These are phyloP conservation scores for Caenorhabditis remanei DNA, from an alignment of 1,140 invertebrate genomes.

Conservation along the genomic window DNA sequence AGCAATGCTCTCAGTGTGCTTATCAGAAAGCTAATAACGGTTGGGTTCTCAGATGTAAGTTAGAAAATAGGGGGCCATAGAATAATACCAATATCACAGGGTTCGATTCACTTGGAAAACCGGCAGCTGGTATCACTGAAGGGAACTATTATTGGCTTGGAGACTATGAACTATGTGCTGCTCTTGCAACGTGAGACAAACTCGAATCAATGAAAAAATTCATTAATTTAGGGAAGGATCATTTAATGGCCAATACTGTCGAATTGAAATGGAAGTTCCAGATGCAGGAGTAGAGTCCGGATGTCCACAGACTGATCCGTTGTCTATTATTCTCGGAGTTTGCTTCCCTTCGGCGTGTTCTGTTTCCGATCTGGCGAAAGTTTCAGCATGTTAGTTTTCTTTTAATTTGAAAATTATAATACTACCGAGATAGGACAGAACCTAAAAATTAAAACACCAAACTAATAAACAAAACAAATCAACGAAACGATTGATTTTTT, in stretches of 20 bases:
- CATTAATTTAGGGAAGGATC: conserved; percentile 66
- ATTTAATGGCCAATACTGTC: conserved; percentile 75
- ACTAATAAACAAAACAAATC: not conserved
- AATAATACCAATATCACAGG: conserved; percentile 60
- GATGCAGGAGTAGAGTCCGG: conserved; percentile 62
- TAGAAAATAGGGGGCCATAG: too few relatives aligned
- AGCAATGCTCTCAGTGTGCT: conserved; percentile 70
- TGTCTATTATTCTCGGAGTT: conserved; percentile 64
- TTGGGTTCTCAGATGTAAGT: conserved; percentile 74
- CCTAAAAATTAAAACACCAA: too few relatives aligned
- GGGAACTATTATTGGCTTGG: conserved; percentile 78
- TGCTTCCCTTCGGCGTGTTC: conserved; percentile 63
- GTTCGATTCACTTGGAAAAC: conserved; percentile 77
- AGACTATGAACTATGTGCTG: conserved; percentile 75
- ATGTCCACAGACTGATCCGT: conserved; percentile 66
- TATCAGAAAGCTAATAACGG: conserved; percentile 66
- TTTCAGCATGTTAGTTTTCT: conserved; percentile 52
- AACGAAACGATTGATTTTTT: too few relatives aligned
- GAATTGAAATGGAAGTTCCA: conserved; percentile 73
- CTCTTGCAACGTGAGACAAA: conserved; percentile 63
- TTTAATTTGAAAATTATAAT: not conserved
- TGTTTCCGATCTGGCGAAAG: conserved; percentile 49
- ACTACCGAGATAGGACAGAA: too few relatives aligned
- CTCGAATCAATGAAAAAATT: not conserved
- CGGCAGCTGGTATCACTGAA: conserved; percentile 75